Base-by-base conservation (phyloP, 2,888 invertebrate species). In the Diarsia brunnea region DNA sequence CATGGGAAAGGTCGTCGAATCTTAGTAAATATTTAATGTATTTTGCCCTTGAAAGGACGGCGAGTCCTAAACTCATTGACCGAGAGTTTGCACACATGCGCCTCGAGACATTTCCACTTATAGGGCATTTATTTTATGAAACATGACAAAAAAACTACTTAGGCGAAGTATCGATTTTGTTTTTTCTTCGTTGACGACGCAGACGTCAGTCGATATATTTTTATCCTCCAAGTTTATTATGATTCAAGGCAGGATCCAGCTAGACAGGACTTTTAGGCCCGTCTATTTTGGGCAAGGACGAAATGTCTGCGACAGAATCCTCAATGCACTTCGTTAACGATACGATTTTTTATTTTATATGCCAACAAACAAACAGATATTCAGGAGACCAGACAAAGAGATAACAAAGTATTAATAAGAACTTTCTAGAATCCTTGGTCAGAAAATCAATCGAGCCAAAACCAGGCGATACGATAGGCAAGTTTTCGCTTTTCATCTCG, bases 21-120 rank as follows among this genome's bases (percentile, higher is more conserved):
- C 81, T 82, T 86, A 89, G 87, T 85, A 90, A 87, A 90, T 90
- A 91, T 92, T 90, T 92, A 92, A 91, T 91, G 91, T 92, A 89
- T 88, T 77, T 81, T 91, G 94, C 93, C 95, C 95, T 95, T 95
- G 94, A 90, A 92, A 95, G 94, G 95, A 92, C 95, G 88, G 85
- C 70, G 84, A 83, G 87, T 81, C 87, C 87, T 88, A 87, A 89
- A 88, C 87, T 86, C 88, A 89, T 90, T 89, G 90, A 88, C 90
- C 90, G 89, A 84, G 84, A 88, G 85, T 88, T 85, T 81, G 87
- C 84, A 84, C 78, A 84, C 76, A 85, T 73, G 78, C 83, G 80
- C 78, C 79, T 73, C 72, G 78, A 79, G 51, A 78, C 71, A 76
- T 69, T 79, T 82, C 58, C 68, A 79, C 58, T 24, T 75, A 66